Conservation (phyloP, 2,113 vertebrate genomes). For the Oncorhynchus nerka region DNA sequence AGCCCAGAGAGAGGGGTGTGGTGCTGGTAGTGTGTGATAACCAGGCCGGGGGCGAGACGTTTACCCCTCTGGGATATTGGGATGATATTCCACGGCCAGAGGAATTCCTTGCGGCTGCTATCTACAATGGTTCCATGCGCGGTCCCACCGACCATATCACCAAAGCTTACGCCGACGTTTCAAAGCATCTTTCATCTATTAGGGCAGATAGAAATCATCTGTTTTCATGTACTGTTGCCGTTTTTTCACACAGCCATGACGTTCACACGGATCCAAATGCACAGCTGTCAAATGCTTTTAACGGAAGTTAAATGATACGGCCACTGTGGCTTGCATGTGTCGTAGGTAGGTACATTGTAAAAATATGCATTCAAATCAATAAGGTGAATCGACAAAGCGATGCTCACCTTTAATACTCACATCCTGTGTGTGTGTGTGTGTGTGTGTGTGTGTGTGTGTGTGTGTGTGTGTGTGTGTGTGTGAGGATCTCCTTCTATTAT, state of each 20-base stretch:
- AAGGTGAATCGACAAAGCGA: slow-evolving; percentile 17
- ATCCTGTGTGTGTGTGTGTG: no score
- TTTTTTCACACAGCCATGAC: slow-evolving; percentile 11
- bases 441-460: no score
- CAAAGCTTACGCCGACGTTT: slow-evolving; percentile 18
- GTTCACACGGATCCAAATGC: slow-evolving; percentile 3
- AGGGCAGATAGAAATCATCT: slow-evolving; percentile 15
- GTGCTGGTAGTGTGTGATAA: slow-evolving; percentile 35
- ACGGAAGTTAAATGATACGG: neutral
- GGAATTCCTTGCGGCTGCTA: neutral
- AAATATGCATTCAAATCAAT: slow-evolving; percentile 46
- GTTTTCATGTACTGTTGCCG: slow-evolving; percentile 1
- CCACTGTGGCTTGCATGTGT: slow-evolving; percentile 13
- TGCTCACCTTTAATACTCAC: slow-evolving; percentile 20
- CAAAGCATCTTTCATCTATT: slow-evolving; percentile 10
- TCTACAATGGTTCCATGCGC: neutral
- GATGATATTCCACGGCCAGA: slow-evolving; percentile 33
- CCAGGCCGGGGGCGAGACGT: slow-evolving; percentile 22
- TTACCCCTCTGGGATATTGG: neutral
- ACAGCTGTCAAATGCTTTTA: slow-evolving; percentile 11
- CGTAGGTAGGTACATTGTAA: slow-evolving; percentile 8
- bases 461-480: no score
- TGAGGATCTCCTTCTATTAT: no score
- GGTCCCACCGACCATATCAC: neutral
- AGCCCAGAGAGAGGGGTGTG: slow-evolving; percentile 11